Conservation (phyloP, 2,797 vertebrate species). For the Semaprochilodus insignis region DNA sequence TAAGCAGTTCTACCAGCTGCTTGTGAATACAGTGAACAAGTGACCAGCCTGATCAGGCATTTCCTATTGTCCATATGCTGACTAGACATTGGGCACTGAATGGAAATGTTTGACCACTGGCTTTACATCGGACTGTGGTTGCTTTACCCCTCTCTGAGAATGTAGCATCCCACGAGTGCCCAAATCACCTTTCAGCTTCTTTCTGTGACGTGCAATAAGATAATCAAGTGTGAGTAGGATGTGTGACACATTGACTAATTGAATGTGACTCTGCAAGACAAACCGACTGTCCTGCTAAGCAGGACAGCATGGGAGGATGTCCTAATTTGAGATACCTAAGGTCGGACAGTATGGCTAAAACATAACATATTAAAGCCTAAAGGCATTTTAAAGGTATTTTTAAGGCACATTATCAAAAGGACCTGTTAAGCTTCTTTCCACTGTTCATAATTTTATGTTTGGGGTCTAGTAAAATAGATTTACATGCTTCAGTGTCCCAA, state of each 20-base stretch:
- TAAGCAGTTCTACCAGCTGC: conserved; percentile 28
- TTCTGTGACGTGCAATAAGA: conserved; percentile 23
- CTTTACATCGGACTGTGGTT: background rate
- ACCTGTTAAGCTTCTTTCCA: no score
- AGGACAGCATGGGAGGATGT: conserved; percentile 3
- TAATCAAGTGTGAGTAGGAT: conserved; percentile 29
- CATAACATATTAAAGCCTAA: background rate
- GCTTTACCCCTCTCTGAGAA: background rate
- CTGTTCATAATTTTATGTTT: no score
- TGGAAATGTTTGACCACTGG: background rate
- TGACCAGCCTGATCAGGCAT: background rate
- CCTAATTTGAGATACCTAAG: background rate
- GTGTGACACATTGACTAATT: conserved; percentile 45
- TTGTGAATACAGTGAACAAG: conserved; percentile 15
- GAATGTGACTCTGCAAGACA: conserved; percentile 44
- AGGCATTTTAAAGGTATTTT: no score
- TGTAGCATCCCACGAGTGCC: background rate
- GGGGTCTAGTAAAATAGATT: no score
- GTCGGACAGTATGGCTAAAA: background rate
- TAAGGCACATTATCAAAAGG: no score
- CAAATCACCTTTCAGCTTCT: conserved; percentile 40
- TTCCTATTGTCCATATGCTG: background rate
- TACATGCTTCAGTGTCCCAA: no score
- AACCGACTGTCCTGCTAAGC: conserved; percentile 35
- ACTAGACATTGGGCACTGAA: background rate